Conservation (phyloP, 2,888 invertebrate genomes). For the Phytoseiulus persimilis region DNA sequence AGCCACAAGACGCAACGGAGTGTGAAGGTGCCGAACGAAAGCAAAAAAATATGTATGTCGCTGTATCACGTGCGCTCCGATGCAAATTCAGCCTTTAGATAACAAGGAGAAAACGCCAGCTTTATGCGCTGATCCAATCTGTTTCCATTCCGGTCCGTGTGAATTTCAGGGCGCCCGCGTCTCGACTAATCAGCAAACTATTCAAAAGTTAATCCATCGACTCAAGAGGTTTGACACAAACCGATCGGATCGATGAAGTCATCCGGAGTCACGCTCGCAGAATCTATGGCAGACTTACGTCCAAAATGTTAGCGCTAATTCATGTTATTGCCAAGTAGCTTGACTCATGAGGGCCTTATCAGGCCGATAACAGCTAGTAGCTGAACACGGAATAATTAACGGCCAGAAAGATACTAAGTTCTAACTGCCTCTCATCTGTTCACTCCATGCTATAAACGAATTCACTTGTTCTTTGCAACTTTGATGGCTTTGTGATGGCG, state of each 20-base stretch:
- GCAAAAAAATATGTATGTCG: background rate
- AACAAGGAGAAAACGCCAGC: background rate
- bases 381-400: background rate
- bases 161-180: background rate
- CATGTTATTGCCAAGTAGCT: background rate
- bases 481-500: too few species aligned
- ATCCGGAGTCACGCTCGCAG: background rate
- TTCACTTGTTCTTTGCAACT: too few species aligned
- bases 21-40: constrained; percentile 5
- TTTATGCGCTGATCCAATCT: background rate
- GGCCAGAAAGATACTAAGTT: background rate
- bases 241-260: constrained; percentile 5
- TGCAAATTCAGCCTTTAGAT: background rate
- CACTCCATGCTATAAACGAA: too few species aligned
- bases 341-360: background rate
- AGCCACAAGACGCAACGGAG: background rate
- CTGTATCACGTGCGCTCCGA: background rate
- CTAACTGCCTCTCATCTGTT: background rate
- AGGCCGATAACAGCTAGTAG: background rate
- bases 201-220: background rate
- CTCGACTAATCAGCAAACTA: background rate
- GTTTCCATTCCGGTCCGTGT: background rate
- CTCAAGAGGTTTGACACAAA: background rate
- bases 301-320: background rate
- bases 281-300: background rate